Evolutionary conservation across 2,888 invertebrate genomes (phyloP).

Genomic region (Machimus atricapillus): DNA sequence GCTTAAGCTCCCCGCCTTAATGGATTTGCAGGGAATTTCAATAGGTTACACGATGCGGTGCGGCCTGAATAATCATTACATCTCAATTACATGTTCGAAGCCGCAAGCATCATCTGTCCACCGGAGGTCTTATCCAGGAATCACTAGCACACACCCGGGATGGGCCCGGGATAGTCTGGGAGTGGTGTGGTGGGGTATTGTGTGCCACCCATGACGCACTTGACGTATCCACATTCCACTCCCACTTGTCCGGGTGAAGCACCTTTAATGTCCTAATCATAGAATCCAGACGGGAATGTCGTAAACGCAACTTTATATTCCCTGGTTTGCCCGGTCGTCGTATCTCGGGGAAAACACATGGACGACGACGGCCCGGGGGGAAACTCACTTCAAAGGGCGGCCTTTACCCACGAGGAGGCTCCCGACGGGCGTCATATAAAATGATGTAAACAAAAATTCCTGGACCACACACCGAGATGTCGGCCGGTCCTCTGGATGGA

Average conservation of each 20-base stretch:
- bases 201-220: constrained; percentile 23
- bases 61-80: constrained; percentile 23
- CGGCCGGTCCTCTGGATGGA: background rate
- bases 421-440: background rate
- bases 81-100: constrained; percentile 27
- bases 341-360: background rate
- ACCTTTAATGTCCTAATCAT: constrained; percentile 47
- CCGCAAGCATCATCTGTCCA: constrained; percentile 18
- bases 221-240: constrained; percentile 19
- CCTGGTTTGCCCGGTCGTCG: background rate
- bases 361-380: background rate
- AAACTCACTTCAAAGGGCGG: constrained; percentile 12
- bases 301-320: constrained; percentile 40
- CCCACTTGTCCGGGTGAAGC: constrained; percentile 21
- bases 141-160: background rate
- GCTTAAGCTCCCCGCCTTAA: background rate
- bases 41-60: background rate
- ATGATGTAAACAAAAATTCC: background rate
- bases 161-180: too few species aligned
- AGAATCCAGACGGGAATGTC: constrained; percentile 42
- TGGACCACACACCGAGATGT: constrained; percentile 43
- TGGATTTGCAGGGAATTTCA: background rate
- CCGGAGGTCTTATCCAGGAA: constrained; percentile 29
- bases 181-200: background rate
- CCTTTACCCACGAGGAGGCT: background rate